These are phyloP conservation scores for Eueremaeus valkanovi DNA, from an alignment of 2,888 invertebrate species.

Conservation along the genomic window DNA sequence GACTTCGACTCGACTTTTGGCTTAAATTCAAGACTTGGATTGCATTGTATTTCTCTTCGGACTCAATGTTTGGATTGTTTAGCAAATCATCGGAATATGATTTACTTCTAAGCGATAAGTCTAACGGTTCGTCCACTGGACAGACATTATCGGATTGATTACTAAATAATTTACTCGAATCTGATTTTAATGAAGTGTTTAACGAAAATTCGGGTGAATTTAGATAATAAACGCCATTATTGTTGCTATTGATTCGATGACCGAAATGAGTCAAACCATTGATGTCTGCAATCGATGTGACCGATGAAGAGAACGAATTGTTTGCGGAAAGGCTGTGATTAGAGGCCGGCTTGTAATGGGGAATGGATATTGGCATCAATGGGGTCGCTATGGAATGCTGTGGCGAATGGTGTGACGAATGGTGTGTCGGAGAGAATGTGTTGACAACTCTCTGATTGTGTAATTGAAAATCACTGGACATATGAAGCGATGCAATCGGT, in stretches of 20 bases:
- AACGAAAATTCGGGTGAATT: constrained; percentile 41
- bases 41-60: constrained; percentile 49
- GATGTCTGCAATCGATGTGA: constrained; percentile 9
- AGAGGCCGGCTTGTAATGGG: constrained; percentile 20
- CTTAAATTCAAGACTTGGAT: constrained; percentile 72
- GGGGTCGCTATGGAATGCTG: constrained; percentile 29
- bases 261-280: constrained; percentile 22
- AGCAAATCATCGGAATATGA: constrained; percentile 59
- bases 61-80: background rate
- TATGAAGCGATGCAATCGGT: constrained; percentile 27
- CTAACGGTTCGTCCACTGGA: constrained; percentile 72
- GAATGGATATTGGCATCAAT: constrained; percentile 38
- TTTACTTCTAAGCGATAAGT: constrained; percentile 75
- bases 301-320: background rate
- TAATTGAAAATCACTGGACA: background rate
- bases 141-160: background rate
- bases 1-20: constrained; percentile 55
- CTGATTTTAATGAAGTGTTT: background rate
- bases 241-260: too few species aligned
- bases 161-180: constrained; percentile 9
- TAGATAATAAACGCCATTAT: constrained; percentile 36
- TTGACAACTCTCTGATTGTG: background rate
- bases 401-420: background rate
- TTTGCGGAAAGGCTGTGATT: background rate
- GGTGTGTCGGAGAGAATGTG: background rate